phyloP scores from a whole-genome alignment of 1,140 invertebrate genomes.

The Triops longicaudatus region DNA sequence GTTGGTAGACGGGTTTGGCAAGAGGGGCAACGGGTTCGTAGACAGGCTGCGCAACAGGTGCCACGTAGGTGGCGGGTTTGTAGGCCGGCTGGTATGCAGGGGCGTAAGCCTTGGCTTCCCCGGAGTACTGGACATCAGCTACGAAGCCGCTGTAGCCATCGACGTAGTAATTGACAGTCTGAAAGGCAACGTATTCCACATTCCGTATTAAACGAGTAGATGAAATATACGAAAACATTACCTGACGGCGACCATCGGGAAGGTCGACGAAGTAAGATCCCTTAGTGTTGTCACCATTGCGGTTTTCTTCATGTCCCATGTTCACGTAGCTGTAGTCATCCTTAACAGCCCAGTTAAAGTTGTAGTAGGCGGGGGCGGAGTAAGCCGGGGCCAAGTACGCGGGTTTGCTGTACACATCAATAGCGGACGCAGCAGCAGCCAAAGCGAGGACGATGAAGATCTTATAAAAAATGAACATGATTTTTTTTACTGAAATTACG shows the following conservation, averaged over 20 bases:
- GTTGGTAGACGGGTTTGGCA: too few relatives aligned
- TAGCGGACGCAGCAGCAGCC: not conserved
- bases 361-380: too few relatives aligned
- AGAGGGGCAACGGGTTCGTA: too few relatives aligned
- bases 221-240: conserved; percentile 42
- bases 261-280: conserved; percentile 34
- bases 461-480: too few relatives aligned
- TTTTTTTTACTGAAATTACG: too few relatives aligned
- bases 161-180: conserved; percentile 18
- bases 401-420: not conserved
- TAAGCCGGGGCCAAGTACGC: not conserved
- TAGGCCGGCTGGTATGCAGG: conserved; percentile 1
- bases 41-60: too few relatives aligned
- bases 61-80: too few relatives aligned
- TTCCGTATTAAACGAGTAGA: not conserved
- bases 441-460: not conserved
- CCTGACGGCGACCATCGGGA: conserved; percentile 34
- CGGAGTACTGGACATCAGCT: conserved; percentile 19
- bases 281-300: conserved; percentile 31
- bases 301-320: conserved; percentile 31
- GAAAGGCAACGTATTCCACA: not conserved
- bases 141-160: conserved; percentile 22
- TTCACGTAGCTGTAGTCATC: conserved; percentile 31
- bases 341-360: conserved; percentile 32
- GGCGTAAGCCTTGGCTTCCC: conserved; percentile 2